Percentiles rank a stretch among this genome's conserved stretches.
Conservation (phyloP, 2,113 vertebrate species). For the Anolis carolinensis region DNA sequence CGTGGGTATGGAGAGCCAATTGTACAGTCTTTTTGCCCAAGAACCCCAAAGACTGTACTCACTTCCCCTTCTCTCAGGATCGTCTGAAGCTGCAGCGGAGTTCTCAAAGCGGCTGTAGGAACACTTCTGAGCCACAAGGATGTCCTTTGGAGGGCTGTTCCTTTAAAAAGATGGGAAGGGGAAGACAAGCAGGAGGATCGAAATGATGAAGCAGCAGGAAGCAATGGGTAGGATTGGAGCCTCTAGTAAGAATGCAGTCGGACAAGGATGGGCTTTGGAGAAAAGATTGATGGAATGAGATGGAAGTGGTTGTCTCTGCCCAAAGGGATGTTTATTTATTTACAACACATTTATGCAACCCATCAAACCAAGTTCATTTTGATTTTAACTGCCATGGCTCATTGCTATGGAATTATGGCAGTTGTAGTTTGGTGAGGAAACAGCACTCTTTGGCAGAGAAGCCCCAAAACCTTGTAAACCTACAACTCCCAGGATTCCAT, state of each 20-base stretch:
- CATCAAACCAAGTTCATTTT: not conserved
- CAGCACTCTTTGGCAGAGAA: no score
- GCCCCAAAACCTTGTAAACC: no score
- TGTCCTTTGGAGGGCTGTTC: constrained; percentile 41
- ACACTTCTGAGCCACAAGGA: constrained; percentile 65
- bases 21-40: no score
- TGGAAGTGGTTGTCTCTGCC: not conserved
- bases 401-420: no score
- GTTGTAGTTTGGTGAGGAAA: no score
- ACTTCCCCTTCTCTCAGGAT: not conserved
- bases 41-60: not conserved
- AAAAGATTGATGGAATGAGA: constrained; percentile 25
- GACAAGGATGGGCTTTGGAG: not conserved
- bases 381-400: no score
- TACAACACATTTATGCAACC: not conserved
- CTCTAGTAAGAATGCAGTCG: not conserved
- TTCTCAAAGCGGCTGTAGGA: constrained; percentile 71
- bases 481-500: no score
- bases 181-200: constrained; percentile 7
- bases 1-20: no score
- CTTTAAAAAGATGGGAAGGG: constrained; percentile 60
- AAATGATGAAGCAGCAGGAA: constrained; percentile 43
- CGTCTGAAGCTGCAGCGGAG: not conserved
- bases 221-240: constrained; percentile 30
- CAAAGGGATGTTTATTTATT: not conserved